phyloP scores from a whole-genome alignment of 1,140 invertebrate genomes.

The Pogonus chalceus region DNA sequence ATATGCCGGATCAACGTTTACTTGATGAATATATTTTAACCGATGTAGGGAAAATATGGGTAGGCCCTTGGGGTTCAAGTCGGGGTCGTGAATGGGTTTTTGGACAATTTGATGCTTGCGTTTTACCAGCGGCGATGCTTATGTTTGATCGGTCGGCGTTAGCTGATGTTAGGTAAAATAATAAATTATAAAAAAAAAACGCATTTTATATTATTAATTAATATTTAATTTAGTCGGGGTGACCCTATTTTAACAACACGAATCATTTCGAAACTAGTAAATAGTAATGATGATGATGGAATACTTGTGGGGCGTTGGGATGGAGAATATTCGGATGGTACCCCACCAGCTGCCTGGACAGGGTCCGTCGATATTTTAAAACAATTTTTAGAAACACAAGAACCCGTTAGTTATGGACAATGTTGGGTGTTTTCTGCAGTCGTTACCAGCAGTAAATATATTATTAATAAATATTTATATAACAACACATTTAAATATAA shows the following conservation, averaged over 20 bases:
- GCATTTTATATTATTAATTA: neutral
- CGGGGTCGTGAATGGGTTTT: constrained; percentile 59
- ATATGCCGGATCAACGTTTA: constrained; percentile 47
- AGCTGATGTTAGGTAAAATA: constrained; percentile 38
- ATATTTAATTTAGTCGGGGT: constrained; percentile 41
- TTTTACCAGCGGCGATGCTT: constrained; percentile 49
- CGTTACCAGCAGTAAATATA: constrained; percentile 47
- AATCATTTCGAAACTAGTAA: constrained; percentile 62
- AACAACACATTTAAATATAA: neutral
- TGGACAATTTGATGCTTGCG: constrained; percentile 56
- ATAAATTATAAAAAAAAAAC: neutral
- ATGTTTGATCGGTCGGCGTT: constrained; percentile 48
- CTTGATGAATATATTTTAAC: constrained; percentile 61
- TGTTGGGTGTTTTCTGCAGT: constrained; percentile 72
- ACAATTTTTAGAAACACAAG: constrained; percentile 46
- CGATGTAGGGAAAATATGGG: constrained; percentile 65
- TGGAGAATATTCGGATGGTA: constrained; percentile 59
- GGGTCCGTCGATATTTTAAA: constrained; percentile 53
- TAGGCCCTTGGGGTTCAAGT: constrained; percentile 49
- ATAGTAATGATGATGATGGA: constrained; percentile 59
- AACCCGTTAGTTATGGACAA: constrained; percentile 60
- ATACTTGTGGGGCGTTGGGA: constrained; percentile 62
- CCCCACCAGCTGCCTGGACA: constrained; percentile 53
- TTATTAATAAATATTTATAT: neutral
- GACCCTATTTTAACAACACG: constrained; percentile 61